Evolutionary conservation across 1,140 invertebrate species (phyloP), one percentile per base, ranked within the genome.

Genomic region (Lerema accius): DNA sequence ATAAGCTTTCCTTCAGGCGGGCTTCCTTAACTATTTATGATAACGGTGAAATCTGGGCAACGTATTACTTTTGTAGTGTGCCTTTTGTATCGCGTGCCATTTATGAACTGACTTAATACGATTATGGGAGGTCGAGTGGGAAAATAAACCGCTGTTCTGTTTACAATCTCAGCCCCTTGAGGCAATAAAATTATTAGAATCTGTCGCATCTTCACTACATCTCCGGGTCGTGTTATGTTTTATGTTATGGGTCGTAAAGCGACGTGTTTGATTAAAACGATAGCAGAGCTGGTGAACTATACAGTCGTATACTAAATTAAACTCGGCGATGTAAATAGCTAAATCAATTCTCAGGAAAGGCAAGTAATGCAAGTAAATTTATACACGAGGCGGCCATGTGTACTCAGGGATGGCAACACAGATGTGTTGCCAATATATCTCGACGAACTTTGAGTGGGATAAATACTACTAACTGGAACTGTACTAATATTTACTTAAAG

Each of bases 81-180:
- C 17, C 56, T 46, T 59, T 69, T 62, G 63, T 69, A 45, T 39
- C 49, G 50, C 45, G 13, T 56, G 63, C 26, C 58, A 4, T 65
- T 62, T 69, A 69, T 58, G 45, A 63, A 19, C 37, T 49, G 45
- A 35, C 28, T 15, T 69, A 65, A 69, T 61, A 53, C 49, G 50
- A 64, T 55, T 68, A 64, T 48, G 67, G 60, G 45, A 61, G 40
- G 53, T 63, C 26, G 14, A 68, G 23, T 64, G 61, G 40, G 63
- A 40, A 63, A 61, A 68, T 68, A 68, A 39, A 61, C 32, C 53
- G 15, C 61, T 50, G 45, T 56, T 50, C 48, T 63, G 32, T 53
- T 40, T 53, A 11, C 32, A 23, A 26, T 53, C 17, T 39, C 5
- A 16, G 35, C 32, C 32, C 17, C 3, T 48, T 28, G 6, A 11